Conservation (phyloP, 2,797 vertebrate genomes). For the Apogon hyalosoma region DNA sequence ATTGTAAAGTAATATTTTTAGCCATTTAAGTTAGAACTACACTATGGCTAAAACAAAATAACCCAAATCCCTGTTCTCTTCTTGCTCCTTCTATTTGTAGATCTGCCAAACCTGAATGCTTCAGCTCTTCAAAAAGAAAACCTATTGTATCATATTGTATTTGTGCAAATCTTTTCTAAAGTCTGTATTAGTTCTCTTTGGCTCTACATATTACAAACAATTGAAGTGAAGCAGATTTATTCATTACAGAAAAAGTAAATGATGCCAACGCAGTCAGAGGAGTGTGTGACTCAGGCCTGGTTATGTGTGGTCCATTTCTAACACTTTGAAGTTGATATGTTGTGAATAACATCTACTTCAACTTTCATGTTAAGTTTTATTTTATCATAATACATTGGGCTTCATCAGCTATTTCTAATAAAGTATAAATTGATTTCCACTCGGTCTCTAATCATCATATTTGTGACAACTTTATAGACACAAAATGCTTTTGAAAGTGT, state of each 20-base stretch:
- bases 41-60: no score
- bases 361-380: background rate
- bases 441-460: no score
- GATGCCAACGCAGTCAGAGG: background rate
- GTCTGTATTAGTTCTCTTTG: background rate
- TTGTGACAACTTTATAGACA: no score
- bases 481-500: no score
- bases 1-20: background rate
- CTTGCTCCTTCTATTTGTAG: background rate
- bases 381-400: conserved; percentile 11
- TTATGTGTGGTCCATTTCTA: background rate
- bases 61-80: background rate
- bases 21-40: conserved; percentile 3
- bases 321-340: conserved; percentile 5
- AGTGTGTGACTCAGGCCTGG: background rate
- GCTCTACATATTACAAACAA: background rate
- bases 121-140: background rate
- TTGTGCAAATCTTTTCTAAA: background rate
- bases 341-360: conserved; percentile 2
- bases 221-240: background rate
- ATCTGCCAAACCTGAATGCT: background rate
- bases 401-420: background rate
- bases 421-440: no score
- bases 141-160: conserved; percentile 1
- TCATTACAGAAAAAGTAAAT: conserved; percentile 1